Conservation (phyloP, 2,797 vertebrate species). For the Diglossa cyanea region DNA sequence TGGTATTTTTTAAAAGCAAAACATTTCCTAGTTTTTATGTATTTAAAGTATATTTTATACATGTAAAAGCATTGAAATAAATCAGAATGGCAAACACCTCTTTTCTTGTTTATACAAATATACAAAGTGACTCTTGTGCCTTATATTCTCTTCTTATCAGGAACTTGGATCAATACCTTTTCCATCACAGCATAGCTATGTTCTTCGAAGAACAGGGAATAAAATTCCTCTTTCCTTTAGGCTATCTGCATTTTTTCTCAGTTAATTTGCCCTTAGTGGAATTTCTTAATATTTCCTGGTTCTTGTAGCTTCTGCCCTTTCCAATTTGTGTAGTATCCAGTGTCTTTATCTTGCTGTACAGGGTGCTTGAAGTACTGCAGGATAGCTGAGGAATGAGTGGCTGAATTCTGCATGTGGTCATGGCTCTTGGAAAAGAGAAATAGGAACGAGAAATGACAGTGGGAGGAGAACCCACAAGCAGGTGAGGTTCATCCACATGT, state of each 20-base stretch:
- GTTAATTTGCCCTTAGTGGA: neutral
- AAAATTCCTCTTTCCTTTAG: neutral
- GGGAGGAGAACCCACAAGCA: neutral
- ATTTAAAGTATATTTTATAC: slow-evolving; percentile 54
- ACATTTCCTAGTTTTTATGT: neutral
- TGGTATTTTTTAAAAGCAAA: slow-evolving; percentile 11
- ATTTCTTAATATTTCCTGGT: neutral
- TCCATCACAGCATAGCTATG: neutral
- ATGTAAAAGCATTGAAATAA: slow-evolving; percentile 46
- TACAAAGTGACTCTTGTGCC: neutral
- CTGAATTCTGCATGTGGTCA: neutral
- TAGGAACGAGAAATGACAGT: neutral
- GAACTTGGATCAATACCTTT: neutral
- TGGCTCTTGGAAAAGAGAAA: neutral
- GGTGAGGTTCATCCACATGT: neutral
- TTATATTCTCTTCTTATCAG: neutral
- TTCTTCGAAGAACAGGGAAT: neutral
- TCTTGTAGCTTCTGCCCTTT: neutral
- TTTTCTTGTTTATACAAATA: neutral
- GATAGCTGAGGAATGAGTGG: neutral
- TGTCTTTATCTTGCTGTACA: neutral
- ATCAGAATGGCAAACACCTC: neutral
- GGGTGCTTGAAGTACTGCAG: neutral
- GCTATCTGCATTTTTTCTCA: neutral
- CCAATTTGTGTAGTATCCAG: neutral